Conservation (phyloP, 2,888 invertebrate species). For the Argyra leucocephala region DNA sequence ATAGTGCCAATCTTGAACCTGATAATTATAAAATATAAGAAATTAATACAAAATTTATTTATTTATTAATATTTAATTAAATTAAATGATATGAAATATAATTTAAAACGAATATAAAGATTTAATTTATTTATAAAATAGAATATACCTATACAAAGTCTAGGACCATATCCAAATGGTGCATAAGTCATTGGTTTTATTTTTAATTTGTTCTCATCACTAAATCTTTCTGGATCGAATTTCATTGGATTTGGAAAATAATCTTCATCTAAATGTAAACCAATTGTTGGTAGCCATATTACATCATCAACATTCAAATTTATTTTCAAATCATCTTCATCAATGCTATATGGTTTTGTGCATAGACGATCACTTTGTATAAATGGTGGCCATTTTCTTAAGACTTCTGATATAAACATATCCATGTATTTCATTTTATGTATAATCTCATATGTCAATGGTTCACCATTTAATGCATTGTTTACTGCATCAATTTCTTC, state of each 20-base stretch:
- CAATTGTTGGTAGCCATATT: constrained; percentile 41
- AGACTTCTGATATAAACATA: constrained; percentile 46
- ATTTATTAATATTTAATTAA: no score
- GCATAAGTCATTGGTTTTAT: constrained; percentile 44
- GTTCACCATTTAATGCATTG: constrained; percentile 41
- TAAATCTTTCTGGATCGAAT: constrained; percentile 53
- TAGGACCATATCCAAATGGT: constrained; percentile 52
- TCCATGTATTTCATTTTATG: constrained; percentile 54
- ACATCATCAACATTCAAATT: constrained; percentile 33
- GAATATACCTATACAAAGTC: constrained; percentile 51
- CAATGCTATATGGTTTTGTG: constrained; percentile 45
- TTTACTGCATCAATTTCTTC: constrained; percentile 48
- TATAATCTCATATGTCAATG: constrained; percentile 48
- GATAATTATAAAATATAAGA: constrained; percentile 13
- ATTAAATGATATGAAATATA: neutral
- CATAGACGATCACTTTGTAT: constrained; percentile 46
- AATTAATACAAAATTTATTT: no score
- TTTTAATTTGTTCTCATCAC: constrained; percentile 47
- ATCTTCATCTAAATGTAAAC: constrained; percentile 46
- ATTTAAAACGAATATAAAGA: neutral
- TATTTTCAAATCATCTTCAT: constrained; percentile 28
- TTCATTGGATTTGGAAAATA: constrained; percentile 48
- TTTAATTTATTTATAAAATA: neutral
- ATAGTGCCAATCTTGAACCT: constrained; percentile 39
- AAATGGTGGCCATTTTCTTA: constrained; percentile 48